Percentiles rank a stretch among this genome's conserved stretches.
Conservation (phyloP, 35 echinoderm and acorn worm species). For the Apostichopus parvimensis region DNA sequence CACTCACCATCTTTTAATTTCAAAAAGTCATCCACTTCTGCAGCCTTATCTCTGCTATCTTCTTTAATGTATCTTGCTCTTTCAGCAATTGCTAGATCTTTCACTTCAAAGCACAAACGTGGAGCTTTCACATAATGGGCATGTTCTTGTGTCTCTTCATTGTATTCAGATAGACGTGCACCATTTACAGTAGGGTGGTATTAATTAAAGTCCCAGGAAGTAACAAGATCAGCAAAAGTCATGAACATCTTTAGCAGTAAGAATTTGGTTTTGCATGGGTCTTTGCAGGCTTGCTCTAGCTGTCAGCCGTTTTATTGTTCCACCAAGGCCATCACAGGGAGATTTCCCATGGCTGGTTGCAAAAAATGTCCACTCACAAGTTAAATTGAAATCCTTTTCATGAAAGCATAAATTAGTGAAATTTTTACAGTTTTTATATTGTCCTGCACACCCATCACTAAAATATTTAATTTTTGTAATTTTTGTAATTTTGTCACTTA, state of each 20-base stretch:
- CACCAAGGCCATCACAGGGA: constrained; percentile 81
- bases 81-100: constrained; percentile 41
- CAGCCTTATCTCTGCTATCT: not conserved
- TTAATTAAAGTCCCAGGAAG: no score
- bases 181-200: no score
- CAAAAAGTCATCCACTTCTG: constrained; percentile 53
- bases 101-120: constrained; percentile 37
- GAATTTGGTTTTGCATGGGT: constrained; percentile 13
- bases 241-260: constrained; percentile 39
- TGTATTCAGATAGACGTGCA: constrained; percentile 7
- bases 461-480: constrained; percentile 49
- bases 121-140: constrained; percentile 26
- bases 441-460: constrained; percentile 61
- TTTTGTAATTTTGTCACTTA: constrained; percentile 15
- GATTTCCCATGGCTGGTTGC: constrained; percentile 71
- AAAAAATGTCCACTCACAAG: constrained; percentile 72
- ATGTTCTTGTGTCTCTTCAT: constrained; percentile 54
- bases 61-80: constrained; percentile 21
- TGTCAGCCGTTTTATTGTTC: constrained; percentile 50
- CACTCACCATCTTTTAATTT: constrained; percentile 46
- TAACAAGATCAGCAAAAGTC: no score
- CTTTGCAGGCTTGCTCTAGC: constrained; percentile 59
- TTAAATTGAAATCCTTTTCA: constrained; percentile 44
- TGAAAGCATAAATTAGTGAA: constrained; percentile 59
- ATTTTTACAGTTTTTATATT: constrained; percentile 67